Base-by-base conservation (phyloP, 1,140 invertebrate species). In the Cotesia vestalis region DNA sequence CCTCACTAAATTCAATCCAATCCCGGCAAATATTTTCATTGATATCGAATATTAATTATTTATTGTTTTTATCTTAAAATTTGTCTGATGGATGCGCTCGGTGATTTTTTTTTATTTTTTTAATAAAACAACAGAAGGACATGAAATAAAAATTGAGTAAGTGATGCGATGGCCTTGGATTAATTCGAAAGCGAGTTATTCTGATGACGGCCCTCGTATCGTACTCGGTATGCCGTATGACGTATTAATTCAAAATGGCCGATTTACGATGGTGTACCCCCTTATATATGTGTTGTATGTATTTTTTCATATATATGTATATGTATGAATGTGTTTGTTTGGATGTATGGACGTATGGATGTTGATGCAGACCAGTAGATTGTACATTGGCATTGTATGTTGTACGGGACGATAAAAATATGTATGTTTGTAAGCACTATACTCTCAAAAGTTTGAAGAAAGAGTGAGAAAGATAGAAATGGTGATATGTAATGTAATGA, bases 201-300 rank as follows among this genome's bases (percentile, higher is more conserved):
- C 40, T 55, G 53, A 55, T 55, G 53, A 55, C 53, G 53, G 53
- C 12, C 53, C 53, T 55, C 53, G 40, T 46, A 46, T 17, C 35
- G 14, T 62, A 20, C 38, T 53, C 52, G 51, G 51, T 35, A 61
- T 60, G 51, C 59, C 34, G 46, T 57, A 61, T 74, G 69, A 74
- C 61, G 72, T 79, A 79, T 78, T 78, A 78, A 80, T 81, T 81
- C 80, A 81, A 81, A 77, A 81, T 81, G 80, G 80, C 69, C 69
- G 69, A 64, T 27, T 27, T 27, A 27, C 27, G 3, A 27, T 71
- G 38, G 27, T 40, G 52, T 46, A 35, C 51, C 52, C 62, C 69
- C 52, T 40, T 27, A 14, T 63, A n/a, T 63, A 34, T 57, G 51
- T 46, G 11, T 40, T 57, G 51, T 46, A 40, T 40, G 2, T 40